Evolutionary conservation across 2,113 vertebrate species (phyloP), one percentile per base, ranked within the genome.

Genomic region (Crotalus viridis): DNA sequence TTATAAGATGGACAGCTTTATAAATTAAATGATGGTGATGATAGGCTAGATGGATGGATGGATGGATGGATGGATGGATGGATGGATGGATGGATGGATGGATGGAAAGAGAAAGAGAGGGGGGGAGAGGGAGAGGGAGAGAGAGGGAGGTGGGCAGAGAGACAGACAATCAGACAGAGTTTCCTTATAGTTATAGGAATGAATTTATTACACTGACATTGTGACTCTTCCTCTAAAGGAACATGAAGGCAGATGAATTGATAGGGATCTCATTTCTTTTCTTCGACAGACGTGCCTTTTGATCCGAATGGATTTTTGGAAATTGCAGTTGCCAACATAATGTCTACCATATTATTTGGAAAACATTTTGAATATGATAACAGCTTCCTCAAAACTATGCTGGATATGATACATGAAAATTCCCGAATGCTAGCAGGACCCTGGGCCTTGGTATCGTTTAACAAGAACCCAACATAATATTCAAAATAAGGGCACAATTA

Each of bases 261-360:
- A 56, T 90, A 91, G 26, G 89, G 15, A 86, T 51, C 89, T 4
- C 46, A 4, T 21, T 51, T 28, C 61, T 13, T 54, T 24, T 61
- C 21, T 92, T 88, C 12, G 51, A 85, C 3, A 86, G 57, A 21
- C 85, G 54, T 74, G 88, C 24, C 46, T 1, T 64, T 87, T 0
- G 5, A n/a, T 85, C 46, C 51, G 51, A 93, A 59, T 48, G 85
- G 10, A 26, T 92, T 59, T 90, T 3, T 56, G 91, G 28, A 6
- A 87, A 89, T 3, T 39, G 57, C n/a, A 86, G 64, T 93, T 86
- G 91, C 9, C 17, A 87, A 64, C 6, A 61, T 51, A 56, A 55
- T 92, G 28, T 33, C 56, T 88, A 48, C n/a, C 13, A 33, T 93
- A 94, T 85, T 85, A 54, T 69, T 9, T 92, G 28, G 26, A 39